Conservation (phyloP, 1,140 invertebrate species). For the Caenorhabditis remanei region DNA sequence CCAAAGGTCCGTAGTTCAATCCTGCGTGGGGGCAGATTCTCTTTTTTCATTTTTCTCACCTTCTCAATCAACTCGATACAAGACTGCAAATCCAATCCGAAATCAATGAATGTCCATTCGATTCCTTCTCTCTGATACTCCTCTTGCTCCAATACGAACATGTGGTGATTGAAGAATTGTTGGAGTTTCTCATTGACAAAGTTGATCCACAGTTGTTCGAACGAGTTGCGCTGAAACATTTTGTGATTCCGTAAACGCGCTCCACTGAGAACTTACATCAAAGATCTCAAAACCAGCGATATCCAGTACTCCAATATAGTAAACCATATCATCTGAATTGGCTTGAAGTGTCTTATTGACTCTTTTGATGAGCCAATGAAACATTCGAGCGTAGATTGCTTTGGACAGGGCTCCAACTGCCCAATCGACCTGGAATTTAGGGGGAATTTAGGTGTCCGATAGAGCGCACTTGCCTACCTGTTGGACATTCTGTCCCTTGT, state of each 20-base stretch:
- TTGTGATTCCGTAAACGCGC: background rate
- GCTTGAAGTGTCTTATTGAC: conserved; percentile 71
- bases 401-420: conserved; percentile 80
- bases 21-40: no score
- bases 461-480: conserved; percentile 80
- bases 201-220: conserved; percentile 99
- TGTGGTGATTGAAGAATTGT: conserved; percentile 99
- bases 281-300: conserved; percentile 99
- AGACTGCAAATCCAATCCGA: conserved; percentile 96
- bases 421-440: conserved; percentile 75
- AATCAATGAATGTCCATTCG: conserved; percentile 98
- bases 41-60: conserved; percentile 81
- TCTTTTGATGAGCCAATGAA: conserved; percentile 72
- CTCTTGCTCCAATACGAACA: conserved; percentile 99
- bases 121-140: conserved; percentile 97
- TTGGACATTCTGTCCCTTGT: conserved; percentile 85
- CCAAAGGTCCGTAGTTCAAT: no score
- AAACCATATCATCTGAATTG: conserved; percentile 63
- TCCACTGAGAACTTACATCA: conserved; percentile 81
- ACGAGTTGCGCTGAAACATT: conserved; percentile 86
- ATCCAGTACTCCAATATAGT: conserved; percentile 91
- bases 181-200: conserved; percentile 99
- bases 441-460: background rate
- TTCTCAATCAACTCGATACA: conserved; percentile 99
- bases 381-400: conserved; percentile 74